Evolutionary conservation across 23 tunicate genomes (phyloP).

Genomic region (Halocynthia aurantium): DNA sequence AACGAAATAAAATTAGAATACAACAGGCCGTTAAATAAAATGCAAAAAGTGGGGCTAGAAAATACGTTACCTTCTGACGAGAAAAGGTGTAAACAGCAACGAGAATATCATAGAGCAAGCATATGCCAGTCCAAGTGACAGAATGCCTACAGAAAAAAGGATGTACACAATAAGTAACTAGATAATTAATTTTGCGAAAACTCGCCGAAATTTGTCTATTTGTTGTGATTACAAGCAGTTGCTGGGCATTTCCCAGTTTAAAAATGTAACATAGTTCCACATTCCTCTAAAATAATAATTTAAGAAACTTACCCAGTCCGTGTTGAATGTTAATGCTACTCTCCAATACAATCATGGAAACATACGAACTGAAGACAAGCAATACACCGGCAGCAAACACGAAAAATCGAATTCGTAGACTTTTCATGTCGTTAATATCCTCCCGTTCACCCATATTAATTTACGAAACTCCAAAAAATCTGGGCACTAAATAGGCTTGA

Average conservation of each 20-base stretch:
- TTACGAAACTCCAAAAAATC: too few species aligned
- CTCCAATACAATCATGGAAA: constrained; percentile 2
- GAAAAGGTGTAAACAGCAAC: neutral
- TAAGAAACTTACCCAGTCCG: neutral
- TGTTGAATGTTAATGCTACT: constrained; percentile 5
- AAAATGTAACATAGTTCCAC: too few species aligned
- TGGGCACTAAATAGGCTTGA: too few species aligned
- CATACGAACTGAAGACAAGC: constrained; percentile 11
- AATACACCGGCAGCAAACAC: neutral
- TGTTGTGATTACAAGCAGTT: too few species aligned
- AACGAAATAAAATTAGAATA: too few species aligned
- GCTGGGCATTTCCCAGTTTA: too few species aligned
- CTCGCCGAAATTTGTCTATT: too few species aligned
- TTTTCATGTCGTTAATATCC: too few species aligned
- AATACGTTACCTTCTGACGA: neutral
- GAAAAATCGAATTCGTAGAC: neutral
- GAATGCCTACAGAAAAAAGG: neutral
- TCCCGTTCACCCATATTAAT: too few species aligned
- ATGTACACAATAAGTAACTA: too few species aligned
- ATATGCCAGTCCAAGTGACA: neutral
- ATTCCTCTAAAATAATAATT: neutral
- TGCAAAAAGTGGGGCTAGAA: too few species aligned
- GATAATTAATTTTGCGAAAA: neutral
- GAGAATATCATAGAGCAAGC: neutral
- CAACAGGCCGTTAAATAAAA: too few species aligned